Evolutionary conservation across 1,140 invertebrate species (phyloP).

Genomic region (Penaeus vannamei): DNA sequence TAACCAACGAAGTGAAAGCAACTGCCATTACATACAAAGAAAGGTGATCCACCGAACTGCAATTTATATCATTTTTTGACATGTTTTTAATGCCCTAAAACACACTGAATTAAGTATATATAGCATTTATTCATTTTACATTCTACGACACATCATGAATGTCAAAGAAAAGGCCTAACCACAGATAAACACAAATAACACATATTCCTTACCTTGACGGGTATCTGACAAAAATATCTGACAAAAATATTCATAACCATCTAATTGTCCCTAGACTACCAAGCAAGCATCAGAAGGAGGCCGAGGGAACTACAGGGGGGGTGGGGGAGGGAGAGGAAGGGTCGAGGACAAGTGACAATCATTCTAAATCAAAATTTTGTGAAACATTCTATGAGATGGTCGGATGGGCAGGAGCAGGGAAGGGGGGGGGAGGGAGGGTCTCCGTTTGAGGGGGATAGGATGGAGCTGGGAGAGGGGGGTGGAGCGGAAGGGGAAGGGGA

Average conservation of each 20-base stretch:
- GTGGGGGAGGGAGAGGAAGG: neutral
- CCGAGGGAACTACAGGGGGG: slow-evolving; percentile 17
- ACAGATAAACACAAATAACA: slow-evolving; percentile 27
- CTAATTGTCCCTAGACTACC: slow-evolving; percentile 58
- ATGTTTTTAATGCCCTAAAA: no score
- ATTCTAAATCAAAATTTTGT: slow-evolving; percentile 29
- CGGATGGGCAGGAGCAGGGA: slow-evolving; percentile 18
- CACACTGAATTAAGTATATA: no score
- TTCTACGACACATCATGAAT: no score
- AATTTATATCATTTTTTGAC: no score
- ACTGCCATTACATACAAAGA: no score
- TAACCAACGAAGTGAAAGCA: no score
- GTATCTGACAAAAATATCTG: slow-evolving; percentile 2
- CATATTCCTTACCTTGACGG: slow-evolving; percentile 12
- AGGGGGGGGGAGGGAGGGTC: slow-evolving; percentile 19
- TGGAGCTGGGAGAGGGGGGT: slow-evolving; percentile 3
- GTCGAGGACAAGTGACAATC: slow-evolving; percentile 42
- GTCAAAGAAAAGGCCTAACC: no score
- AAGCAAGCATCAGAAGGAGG: slow-evolving; percentile 45
- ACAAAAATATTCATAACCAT: slow-evolving; percentile 36
- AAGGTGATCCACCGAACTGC: no score
- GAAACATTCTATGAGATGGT: slow-evolving; percentile 25
- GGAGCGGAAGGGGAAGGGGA: slow-evolving; percentile 39
- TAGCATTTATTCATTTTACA: no score
- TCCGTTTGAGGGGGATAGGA: slow-evolving; percentile 12